Evolutionary conservation across 2,888 invertebrate species (phyloP), one percentile per base, ranked within the genome.

Genomic region (Blastobasis lacticolella): DNA sequence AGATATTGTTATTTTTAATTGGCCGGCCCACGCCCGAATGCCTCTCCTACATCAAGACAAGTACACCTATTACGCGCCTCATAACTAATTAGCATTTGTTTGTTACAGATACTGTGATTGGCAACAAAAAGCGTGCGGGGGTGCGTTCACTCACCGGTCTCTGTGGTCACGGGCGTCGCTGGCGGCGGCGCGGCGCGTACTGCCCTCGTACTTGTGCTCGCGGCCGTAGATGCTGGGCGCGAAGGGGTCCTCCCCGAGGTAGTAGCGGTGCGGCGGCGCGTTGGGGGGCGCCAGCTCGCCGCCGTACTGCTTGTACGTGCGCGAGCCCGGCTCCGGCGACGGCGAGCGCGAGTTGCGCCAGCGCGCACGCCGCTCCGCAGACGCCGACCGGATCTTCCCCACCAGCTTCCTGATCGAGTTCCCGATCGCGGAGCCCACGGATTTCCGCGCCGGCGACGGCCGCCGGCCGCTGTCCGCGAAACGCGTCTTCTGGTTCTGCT

Each of bases 161-260:
- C 87, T 73, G 57, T 78, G 75, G 61, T 83, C 85, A 61, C 88
- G 85, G 67, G 75, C 68, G 78, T 85, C 85, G 60, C 66, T 65
- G 56, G 72, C 81, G 72, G 77, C 77, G 64, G 76, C 69, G 66
- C 89, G 85, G 64, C 84, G 85, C 56, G 91, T 82, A 78, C 89
- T 90, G 70, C 92, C 91, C 78, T 93, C 93, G 85, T 95, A 95
- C 73, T 95, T 94, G 79, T 94, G 94, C 81, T 95, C 95, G 67
- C 94, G 91, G 57, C 95, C 94, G 78, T 94, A 95, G 73, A 95
- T 93, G 80, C 93, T 94, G 58, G 93, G 94, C 53, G 93, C 94
- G 78, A 94, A 95, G 38, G 95, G 95, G 88, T 95, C 95, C 83
- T 95, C 95, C 43, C 95, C 95, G 61, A 95, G 90, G 78, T 95